Evolutionary conservation across 30 jellyfish, hydroid and myxozoan species (phyloP), one percentile per base, ranked within the genome.

Genomic region (Pelagia noctiluca): DNA sequence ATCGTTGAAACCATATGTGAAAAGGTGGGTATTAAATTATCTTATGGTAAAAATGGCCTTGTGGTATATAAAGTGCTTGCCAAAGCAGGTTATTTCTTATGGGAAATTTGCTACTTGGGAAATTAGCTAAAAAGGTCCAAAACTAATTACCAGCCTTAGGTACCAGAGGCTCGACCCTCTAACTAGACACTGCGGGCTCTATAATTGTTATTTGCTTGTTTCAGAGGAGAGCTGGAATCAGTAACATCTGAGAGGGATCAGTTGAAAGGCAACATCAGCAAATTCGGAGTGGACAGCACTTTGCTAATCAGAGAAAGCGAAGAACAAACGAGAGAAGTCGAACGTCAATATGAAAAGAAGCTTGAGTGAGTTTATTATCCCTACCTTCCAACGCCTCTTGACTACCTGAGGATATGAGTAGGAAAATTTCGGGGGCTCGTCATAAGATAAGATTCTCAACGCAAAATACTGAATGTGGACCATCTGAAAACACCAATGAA

Each of bases 301-400:
- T 19, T 80, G 76, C 80, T 84, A 54, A 78, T 93, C 49, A 75
- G 90, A 36, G 98, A 93, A 62, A 81, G 98, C 18, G 98, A 93
- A 73, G 96, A 86, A 47, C 98, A 93, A 47, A 75, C 95, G 37
- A 60, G 90, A 57, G 83, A 74, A 53, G 85, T 72, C 8, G 98
- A 93, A 67, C 96, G 83, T 38, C 89, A 83, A 36, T 79, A 69
- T 32, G 96, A 93, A 38, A 85, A 71, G 64, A 87, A 82, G 31
- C 86, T 93, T 26, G 83, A 83, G 98, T 93, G 82, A 48, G 95
- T 80, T 31, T 2, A 19, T 3, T 21, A n/a, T n/a, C n/a, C n/a
- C n/a, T n/a, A n/a, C n/a, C n/a, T n/a, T n/a, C n/a, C n/a, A n/a
- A 3, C 35, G 29, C 1, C 5, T 66, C 11, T 29, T 11, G 12